Conservation (phyloP, 2,888 invertebrate species). For the Muschampia plurimacula region DNA sequence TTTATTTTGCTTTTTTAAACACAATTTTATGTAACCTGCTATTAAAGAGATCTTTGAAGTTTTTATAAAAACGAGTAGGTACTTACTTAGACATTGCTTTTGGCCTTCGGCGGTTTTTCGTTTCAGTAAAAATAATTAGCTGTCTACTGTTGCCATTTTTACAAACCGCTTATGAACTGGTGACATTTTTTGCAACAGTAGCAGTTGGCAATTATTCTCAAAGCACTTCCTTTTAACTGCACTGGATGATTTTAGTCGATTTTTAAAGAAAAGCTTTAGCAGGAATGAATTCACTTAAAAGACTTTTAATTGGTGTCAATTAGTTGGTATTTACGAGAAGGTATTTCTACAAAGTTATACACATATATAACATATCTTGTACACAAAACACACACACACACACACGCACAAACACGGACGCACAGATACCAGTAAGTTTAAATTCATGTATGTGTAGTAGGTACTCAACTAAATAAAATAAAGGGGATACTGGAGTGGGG, state of each 20-base stretch:
- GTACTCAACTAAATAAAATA: too few species aligned
- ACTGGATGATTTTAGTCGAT: neutral
- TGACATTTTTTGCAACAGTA: neutral
- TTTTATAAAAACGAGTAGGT: too few species aligned
- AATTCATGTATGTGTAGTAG: too few species aligned
- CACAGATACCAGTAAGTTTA: too few species aligned
- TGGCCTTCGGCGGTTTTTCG: too few species aligned
- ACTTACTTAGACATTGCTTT: too few species aligned
- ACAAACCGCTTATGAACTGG: neutral
- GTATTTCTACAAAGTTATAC: neutral
- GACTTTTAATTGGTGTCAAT: slow-evolving; percentile 4
- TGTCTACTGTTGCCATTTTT: neutral
- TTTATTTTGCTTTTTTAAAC: too few species aligned
- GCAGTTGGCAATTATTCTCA: neutral
- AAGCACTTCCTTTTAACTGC: neutral
- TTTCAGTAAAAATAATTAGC: neutral
- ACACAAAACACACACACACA: neutral
- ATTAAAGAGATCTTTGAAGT: neutral
- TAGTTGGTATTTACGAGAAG: neutral
- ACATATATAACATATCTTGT: neutral
- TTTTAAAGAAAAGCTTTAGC: neutral
- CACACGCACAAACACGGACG: too few species aligned
- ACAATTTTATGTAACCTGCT: neutral
- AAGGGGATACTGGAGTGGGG: too few species aligned
- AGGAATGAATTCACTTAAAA: neutral